Evolutionary conservation across 2,888 invertebrate species (phyloP), one percentile per base, ranked within the genome.

Genomic region (Tiphia femorata): DNA sequence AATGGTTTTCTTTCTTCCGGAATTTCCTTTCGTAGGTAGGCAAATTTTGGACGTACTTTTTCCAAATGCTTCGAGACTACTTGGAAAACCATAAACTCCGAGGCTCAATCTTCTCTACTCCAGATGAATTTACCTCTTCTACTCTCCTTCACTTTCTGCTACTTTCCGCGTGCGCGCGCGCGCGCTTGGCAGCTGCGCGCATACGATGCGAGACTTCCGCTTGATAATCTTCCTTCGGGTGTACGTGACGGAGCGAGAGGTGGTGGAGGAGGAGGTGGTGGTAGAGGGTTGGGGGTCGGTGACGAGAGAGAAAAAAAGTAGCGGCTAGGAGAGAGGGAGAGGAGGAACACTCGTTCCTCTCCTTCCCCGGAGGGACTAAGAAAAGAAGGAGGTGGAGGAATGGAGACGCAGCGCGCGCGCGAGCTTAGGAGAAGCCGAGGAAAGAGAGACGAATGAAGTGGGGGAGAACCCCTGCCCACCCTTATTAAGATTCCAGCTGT

Each of bases 401-500:
- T n/a, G n/a, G n/a, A n/a, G n/a, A n/a, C n/a, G n/a, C n/a, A n/a
- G 10, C 27, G 10, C 6, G 12, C 33, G 33, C 2, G 33, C 14
- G 14, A 33, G 33, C 12, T 33, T 33, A 33, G n/a, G n/a, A n/a
- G 33, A 33, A 3, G 33, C 33, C 14, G 33, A 33, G n/a, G 43
- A 20, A 43, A 41, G 25, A 41, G 16, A 41, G 25, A 41, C 41
- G 41, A 21, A 41, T 19, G 37, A 17, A 53, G 58, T 53, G 53
- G 59, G 71, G 63, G 80, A 79, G 80, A 80, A 81, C 78, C 79
- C 66, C 80, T 81, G 81, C 58, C 78, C 78, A 79, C 82, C 81
- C 82, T 82, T 82, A 82, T 82, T 82, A 81, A 82, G 78, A 83
- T 82, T 82, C 82, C 81, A 81, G 74, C 75, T 77, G 77, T 78